These are phyloP conservation scores for Tyrannus savana DNA, from an alignment of 2,113 vertebrate species.

Conservation along the genomic window DNA sequence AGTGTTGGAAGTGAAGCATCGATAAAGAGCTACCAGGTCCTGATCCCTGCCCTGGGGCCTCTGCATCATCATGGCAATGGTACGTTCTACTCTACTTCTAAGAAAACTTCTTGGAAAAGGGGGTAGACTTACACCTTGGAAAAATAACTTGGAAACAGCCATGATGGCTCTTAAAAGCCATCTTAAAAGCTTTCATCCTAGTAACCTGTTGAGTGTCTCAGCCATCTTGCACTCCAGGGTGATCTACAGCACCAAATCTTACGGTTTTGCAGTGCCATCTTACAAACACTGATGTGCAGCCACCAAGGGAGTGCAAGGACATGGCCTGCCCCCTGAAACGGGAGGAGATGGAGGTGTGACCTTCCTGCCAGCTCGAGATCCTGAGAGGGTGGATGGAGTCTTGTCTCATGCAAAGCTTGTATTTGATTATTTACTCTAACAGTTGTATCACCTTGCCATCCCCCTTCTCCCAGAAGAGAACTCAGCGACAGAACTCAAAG, in stretches of 20 bases:
- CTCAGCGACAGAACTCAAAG: not conserved
- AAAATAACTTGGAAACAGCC: not conserved
- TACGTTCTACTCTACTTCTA: not conserved
- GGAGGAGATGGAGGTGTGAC: not conserved
- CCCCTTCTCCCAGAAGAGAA: not conserved
- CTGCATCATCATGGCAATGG: not conserved
- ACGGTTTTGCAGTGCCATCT: accelerated
- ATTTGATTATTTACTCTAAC: not conserved
- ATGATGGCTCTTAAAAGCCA: not conserved
- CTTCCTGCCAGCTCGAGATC: not conserved
- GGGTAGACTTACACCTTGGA: not conserved
- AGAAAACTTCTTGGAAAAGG: not conserved
- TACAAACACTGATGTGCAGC: not conserved
- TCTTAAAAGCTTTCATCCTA: not conserved
- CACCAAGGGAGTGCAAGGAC: not conserved
- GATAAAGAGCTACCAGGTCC: not conserved
- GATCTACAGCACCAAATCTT: not conserved
- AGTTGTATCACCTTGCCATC: not conserved
- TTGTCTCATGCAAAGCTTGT: not conserved
- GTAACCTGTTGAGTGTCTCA: not conserved
- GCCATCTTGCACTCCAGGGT: not conserved
- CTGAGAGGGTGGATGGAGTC: not conserved
- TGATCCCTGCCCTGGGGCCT: not conserved
- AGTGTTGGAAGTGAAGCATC: not conserved
- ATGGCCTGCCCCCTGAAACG: not conserved